Base-by-base conservation (phyloP, 2,888 invertebrate species). In the Adelognathus sp. region DNA sequence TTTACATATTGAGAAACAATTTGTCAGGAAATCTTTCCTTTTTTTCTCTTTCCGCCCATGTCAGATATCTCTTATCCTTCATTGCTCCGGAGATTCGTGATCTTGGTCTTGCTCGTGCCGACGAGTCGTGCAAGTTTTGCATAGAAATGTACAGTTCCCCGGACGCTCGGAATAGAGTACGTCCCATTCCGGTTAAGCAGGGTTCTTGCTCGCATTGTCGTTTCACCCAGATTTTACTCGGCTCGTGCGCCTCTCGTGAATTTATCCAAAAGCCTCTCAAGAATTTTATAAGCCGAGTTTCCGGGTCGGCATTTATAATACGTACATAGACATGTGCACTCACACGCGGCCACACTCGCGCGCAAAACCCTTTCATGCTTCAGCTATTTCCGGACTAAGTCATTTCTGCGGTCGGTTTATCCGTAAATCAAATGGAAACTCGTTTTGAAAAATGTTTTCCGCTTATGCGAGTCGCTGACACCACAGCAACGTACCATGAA, bases 231-330 rank as follows among this genome's bases (percentile, higher is more conserved):
- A 72, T 69, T 73, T 63, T 3, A 39, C 56, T 54, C 14, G 46
- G 31, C 39, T 66, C 31, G 41, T 39, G 24, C 18, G 46, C 18
- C 21, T 63, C 54, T 41, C 27, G 36, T 54, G 61, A 41, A 18
- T 39, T 56, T 73, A 72, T 54, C n/a, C 4, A 9, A 69, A 72
- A 54, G 46, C 33, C 39, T n/a, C 24, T 29, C 46, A 9, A 31
- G 63, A 24, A 58, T 58, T 69, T 31, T 69, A 44, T 9, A 11
- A 39, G 61, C 63, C 39, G 41, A 61, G 61, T 9, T 69, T 50
- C 31, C 63, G 67, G 33, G 27, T 78, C 56, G n/a, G 5, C 54
- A 67, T 77, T 56, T 41, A 69, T 56, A 56, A 56, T 52, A 56
- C 33, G n/a, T 2, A 4, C 50, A n/a, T n/a, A 16, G 21, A 2